These are phyloP conservation scores for Oxyura jamaicensis DNA, from an alignment of 2,113 vertebrate species.

Conservation along the genomic window DNA sequence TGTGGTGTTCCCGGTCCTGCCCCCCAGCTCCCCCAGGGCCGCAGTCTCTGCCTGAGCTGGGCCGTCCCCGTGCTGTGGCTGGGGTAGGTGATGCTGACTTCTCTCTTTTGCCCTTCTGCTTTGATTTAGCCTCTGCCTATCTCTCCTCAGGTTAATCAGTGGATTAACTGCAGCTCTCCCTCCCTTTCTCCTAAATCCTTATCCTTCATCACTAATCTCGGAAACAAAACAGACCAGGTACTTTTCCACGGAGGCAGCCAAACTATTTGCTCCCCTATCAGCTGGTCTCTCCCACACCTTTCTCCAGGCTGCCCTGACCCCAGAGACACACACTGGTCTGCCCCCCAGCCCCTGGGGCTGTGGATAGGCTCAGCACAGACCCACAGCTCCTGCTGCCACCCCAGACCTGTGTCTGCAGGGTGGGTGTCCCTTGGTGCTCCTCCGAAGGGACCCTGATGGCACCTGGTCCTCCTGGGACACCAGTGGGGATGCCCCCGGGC, in stretches of 20 bases:
- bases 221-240: conserved; percentile 69
- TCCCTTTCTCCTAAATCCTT: conserved; percentile 54
- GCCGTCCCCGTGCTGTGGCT: neutral
- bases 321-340: neutral
- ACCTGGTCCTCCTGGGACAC: neutral
- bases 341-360: neutral
- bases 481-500: neutral
- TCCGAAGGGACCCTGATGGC: neutral
- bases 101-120: conserved; percentile 34
- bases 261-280: conserved; percentile 37
- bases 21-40: neutral
- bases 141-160: conserved; percentile 54
- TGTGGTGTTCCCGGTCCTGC: accelerated
- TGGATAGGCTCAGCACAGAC: neutral
- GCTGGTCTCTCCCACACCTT: conserved; percentile 9
- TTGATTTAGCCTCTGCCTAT: conserved; percentile 33
- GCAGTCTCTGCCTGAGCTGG: neutral
- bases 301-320: neutral
- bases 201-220: conserved; percentile 58
- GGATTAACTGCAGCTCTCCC: conserved; percentile 59
- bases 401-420: neutral
- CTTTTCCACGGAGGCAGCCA: conserved; percentile 33
- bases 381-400: too few relatives aligned
- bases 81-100: neutral
- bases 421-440: too few relatives aligned